Evolutionary conservation across 2,113 vertebrate species (phyloP).

Genomic region (Leptobrachium ailaonicum): DNA sequence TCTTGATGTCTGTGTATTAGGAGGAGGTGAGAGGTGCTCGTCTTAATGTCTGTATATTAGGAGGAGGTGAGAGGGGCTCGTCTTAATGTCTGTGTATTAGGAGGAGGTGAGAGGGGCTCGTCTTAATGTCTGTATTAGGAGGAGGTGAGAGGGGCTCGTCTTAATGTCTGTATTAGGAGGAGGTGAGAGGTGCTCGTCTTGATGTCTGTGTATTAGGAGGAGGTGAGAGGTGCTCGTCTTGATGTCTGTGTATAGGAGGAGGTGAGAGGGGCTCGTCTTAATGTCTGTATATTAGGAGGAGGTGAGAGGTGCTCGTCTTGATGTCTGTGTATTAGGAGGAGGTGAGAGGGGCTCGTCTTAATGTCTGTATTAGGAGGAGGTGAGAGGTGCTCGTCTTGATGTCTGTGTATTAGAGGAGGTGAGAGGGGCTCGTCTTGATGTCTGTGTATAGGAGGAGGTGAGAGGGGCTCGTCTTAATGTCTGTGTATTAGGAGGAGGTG

Average conservation of each 20-base stretch:
- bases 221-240: not conserved
- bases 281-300: not conserved
- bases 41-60: too few relatives aligned
- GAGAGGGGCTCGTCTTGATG: not conserved
- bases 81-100: not conserved
- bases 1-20: too few relatives aligned
- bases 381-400: not conserved
- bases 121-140: not conserved
- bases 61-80: too few relatives aligned
- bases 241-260: slow-evolving; percentile 2
- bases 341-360: not conserved
- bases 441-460: slow-evolving; percentile 7
- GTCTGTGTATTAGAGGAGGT: slow-evolving; percentile 4
- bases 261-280: not conserved
- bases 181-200: not conserved
- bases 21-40: too few relatives aligned
- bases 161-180: not conserved
- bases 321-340: too few relatives aligned
- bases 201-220: slow-evolving; percentile 1
- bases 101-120: not conserved
- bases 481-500: slow-evolving; percentile 5
- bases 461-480: not conserved
- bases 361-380: not conserved
- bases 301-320: not conserved
- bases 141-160: not conserved